phyloP scores from a whole-genome alignment of 2,797 vertebrate species.

The Apogon talboti region DNA sequence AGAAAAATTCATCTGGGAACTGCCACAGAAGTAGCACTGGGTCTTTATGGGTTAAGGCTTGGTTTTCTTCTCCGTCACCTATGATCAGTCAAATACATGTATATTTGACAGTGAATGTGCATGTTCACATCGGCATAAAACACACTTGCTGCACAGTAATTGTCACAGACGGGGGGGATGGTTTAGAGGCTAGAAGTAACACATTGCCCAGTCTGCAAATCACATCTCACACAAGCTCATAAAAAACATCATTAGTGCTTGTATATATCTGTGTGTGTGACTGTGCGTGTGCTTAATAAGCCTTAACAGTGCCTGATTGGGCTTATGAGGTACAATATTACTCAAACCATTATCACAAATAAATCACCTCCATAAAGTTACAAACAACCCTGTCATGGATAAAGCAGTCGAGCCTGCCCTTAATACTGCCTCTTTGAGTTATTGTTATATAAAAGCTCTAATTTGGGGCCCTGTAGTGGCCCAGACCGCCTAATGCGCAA shows the following conservation, averaged over 20 bases:
- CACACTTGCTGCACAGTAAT: slow-evolving; percentile 25
- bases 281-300: slow-evolving; percentile 57
- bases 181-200: slow-evolving; percentile 35
- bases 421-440: slow-evolving; percentile 46
- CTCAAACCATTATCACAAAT: slow-evolving; percentile 55
- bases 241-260: slow-evolving; percentile 58
- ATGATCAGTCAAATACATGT: slow-evolving; percentile 21
- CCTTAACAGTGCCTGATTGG: slow-evolving; percentile 54
- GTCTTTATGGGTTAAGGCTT: background rate
- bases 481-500: slow-evolving; percentile 35
- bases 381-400: slow-evolving; percentile 49
- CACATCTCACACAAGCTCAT: slow-evolving; percentile 53
- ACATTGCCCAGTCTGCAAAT: slow-evolving; percentile 58
- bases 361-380: slow-evolving; percentile 61
- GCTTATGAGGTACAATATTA: slow-evolving; percentile 58
- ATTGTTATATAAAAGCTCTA: slow-evolving; percentile 59
- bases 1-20: no score
- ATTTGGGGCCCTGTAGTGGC: slow-evolving; percentile 49
- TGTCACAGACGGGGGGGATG: slow-evolving; percentile 18
- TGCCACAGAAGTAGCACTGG: no score
- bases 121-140: slow-evolving; percentile 15
- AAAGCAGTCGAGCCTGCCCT: slow-evolving; percentile 40
- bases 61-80: slow-evolving; percentile 1
- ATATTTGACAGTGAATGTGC: slow-evolving; percentile 3
- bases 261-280: slow-evolving; percentile 19